Evolutionary conservation across 2,113 vertebrate species (phyloP).

Genomic region (Larimichthys polyactis): DNA sequence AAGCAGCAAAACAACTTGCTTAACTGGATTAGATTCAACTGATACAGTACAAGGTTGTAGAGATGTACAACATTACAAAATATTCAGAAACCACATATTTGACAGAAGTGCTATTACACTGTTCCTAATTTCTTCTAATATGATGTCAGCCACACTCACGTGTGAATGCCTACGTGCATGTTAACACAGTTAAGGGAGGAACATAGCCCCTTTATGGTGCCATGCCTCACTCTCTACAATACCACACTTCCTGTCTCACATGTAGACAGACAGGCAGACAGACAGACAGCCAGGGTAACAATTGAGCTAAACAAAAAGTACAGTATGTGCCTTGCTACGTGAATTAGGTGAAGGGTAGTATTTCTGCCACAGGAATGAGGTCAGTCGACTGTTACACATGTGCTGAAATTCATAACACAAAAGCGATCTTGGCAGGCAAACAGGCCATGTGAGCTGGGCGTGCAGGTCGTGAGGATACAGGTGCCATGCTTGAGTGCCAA

Average conservation of each 20-base stretch:
- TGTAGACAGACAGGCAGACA: slow-evolving; percentile 8
- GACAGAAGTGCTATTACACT: slow-evolving; percentile 16
- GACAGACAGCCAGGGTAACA: slow-evolving; percentile 19
- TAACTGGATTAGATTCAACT: slow-evolving; percentile 48
- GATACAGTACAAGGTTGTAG: slow-evolving; percentile 8
- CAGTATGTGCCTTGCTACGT: slow-evolving; percentile 5
- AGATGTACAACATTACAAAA: slow-evolving; percentile 22
- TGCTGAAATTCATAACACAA: slow-evolving; percentile 33
- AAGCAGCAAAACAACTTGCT: slow-evolving; percentile 62
- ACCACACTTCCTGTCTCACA: slow-evolving; percentile 17
- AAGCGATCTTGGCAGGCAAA: slow-evolving; percentile 29
- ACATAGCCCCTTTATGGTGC: background rate
- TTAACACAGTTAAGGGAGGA: slow-evolving; percentile 21
- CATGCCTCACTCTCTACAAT: background rate
- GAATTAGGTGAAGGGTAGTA: slow-evolving; percentile 26
- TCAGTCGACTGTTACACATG: slow-evolving; percentile 35
- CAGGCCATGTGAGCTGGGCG: slow-evolving; percentile 23
- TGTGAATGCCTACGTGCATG: background rate
- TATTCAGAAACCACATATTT: slow-evolving; percentile 26
- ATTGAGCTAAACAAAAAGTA: slow-evolving; percentile 40
- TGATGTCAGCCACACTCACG: slow-evolving; percentile 24
- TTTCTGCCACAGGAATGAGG: slow-evolving; percentile 53
- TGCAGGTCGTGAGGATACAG: slow-evolving; percentile 41
- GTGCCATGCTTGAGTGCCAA: slow-evolving; percentile 8
- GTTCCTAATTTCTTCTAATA: slow-evolving; percentile 33